Evolutionary conservation across 2,113 vertebrate species (phyloP), one percentile per base, ranked within the genome.

Genomic region (Isichthys henryi): DNA sequence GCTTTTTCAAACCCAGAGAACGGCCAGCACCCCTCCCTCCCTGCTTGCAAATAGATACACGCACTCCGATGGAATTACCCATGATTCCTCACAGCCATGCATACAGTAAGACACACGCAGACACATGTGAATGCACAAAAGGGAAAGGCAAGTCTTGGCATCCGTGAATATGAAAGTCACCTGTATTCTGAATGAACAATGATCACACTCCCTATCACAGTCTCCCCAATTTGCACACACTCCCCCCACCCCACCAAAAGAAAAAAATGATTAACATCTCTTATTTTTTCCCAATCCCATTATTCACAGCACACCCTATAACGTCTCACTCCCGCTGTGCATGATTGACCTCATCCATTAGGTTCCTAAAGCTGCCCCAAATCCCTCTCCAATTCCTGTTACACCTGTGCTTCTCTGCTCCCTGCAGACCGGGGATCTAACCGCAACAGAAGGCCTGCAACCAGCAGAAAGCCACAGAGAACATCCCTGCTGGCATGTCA

Each of bases 311-410:
- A 50, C 62, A 90, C 89, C 87, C 91, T 92, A 92, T 86, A 66
- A 83, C 49, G 2, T n/a, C 82, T 89, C 35, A 35, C 46, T 46
- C 27, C 53, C 49, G 53, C 8, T n/a, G 39, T 70, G 46, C 70
- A 62, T 90, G 89, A 92, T 50, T 94, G 92, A 94, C 93, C 93
- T 91, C 92, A 91, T 91, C 90, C 90, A 93, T 95, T 94, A 93
- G 89, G 83, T 90, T 90, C 82, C 88, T 93, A 95, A 95, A 94
- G 95, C 95, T 92, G 94, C 93, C 50, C 48, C 49, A 74, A 53
- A 39, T 39, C 70, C 88, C 27, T 49, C 66, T 88, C 35, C 0
- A 10, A 62, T 35, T 66, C 58, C 23, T 1, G 39, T 4, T n/a
- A 35, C 70, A 77, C 45, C 82, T 48, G 82, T 23, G 17, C 39